Conservation (phyloP, 1,140 invertebrate species). For the Lordiphosa clarofinis region DNA sequence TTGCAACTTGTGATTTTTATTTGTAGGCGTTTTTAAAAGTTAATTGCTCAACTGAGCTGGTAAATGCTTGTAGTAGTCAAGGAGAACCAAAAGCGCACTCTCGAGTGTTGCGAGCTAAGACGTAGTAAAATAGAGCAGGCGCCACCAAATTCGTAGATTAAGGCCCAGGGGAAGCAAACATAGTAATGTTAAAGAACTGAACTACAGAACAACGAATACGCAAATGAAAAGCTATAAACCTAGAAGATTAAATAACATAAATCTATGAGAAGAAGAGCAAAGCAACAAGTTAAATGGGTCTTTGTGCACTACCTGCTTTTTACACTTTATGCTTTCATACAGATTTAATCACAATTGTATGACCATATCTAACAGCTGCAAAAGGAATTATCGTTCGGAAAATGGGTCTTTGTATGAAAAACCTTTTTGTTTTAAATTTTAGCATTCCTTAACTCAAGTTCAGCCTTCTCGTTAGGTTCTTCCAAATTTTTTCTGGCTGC, state of each 20-base stretch:
- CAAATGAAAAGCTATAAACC: not conserved
- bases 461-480: too few species aligned
- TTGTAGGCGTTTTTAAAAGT: constrained; percentile 44
- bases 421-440: too few species aligned
- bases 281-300: too few species aligned
- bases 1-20: constrained; percentile 8
- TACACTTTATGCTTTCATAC: too few species aligned
- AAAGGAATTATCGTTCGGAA: too few species aligned
- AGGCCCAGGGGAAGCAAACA: constrained; percentile 31
- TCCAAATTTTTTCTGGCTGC: too few species aligned
- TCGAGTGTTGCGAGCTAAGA: constrained; percentile 17
- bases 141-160: constrained; percentile 52
- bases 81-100: constrained; percentile 33
- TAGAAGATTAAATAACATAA: not conserved
- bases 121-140: constrained; percentile 15
- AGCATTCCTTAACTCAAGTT: too few species aligned
- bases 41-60: constrained; percentile 47
- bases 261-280: not conserved
- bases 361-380: too few species aligned
- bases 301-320: too few species aligned
- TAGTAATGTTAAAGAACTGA: constrained; percentile 64
- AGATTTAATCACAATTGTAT: too few species aligned
- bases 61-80: constrained; percentile 4
- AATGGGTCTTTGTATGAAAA: too few species aligned
- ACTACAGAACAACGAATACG: constrained; percentile 28